Evolutionary conservation across 2,113 vertebrate genomes (phyloP).

Genomic region (Entelurus aequoreus): DNA sequence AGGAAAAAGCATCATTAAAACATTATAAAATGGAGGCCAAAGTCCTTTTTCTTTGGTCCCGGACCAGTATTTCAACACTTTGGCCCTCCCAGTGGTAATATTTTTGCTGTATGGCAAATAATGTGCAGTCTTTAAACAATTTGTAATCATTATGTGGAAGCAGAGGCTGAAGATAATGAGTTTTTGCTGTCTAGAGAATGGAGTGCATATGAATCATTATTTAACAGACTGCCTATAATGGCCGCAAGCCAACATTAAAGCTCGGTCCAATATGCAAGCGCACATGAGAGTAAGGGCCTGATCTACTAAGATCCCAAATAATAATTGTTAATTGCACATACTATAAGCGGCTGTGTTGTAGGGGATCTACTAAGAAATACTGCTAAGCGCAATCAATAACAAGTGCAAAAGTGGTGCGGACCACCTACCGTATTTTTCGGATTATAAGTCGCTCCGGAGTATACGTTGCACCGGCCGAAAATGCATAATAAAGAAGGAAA

Average conservation of each 20-base stretch:
- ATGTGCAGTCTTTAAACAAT: conserved; percentile 46
- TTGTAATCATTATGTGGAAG: conserved; percentile 59
- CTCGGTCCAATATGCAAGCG: conserved; percentile 26
- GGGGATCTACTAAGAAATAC: too few species aligned
- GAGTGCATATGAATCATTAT: conserved; percentile 59
- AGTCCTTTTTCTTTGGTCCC: conserved; percentile 36
- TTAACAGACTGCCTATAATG: conserved; percentile 42
- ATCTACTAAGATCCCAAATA: too few species aligned
- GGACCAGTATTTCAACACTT: conserved; percentile 39
- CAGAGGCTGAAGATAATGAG: conserved; percentile 56
- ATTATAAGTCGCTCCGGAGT: too few species aligned
- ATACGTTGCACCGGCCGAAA: too few species aligned
- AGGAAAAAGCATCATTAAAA: conserved; percentile 35
- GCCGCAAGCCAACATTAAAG: conserved; percentile 40
- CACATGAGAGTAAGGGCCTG: conserved; percentile 16
- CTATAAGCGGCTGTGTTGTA: too few species aligned
- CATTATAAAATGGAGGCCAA: conserved; percentile 22
- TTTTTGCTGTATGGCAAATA: conserved; percentile 38
- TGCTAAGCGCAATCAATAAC: too few species aligned
- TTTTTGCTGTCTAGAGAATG: conserved; percentile 57
- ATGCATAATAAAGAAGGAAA: too few species aligned
- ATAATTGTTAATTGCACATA: too few species aligned
- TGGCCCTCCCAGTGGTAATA: conserved; percentile 45
- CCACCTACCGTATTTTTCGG: too few species aligned
- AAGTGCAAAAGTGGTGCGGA: too few species aligned